Base-by-base conservation (phyloP, 2,888 invertebrate genomes). In the Microctonus brassicae region DNA sequence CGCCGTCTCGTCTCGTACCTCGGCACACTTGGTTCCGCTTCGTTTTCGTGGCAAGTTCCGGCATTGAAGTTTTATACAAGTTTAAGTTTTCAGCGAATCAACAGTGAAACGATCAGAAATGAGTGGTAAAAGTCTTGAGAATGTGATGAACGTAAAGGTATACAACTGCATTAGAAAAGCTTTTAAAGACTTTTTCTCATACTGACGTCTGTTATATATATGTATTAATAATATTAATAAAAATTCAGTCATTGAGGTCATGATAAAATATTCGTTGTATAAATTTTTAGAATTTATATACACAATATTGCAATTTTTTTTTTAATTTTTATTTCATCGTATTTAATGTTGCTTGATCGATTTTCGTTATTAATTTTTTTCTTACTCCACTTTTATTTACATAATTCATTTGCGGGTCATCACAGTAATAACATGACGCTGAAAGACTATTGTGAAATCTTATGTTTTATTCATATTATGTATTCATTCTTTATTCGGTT, bases 61-160 rank as follows among this genome's bases (percentile, higher is more conserved):
- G 80, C 80, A 77, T 80, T 78, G 77, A 84, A 84, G 81, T 84
- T 83, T 81, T 77, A 75, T 69, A 67, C 78, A 81, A 81, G 71
- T 73, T 74, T 75, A 77, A 81, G 82, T 83, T 82, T 74, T 76
- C 81, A 73, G 79, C 66, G 36, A 66, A 42, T 26, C 13, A 47
- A 47, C 47, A 47, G 47, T 47, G n/a, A n/a, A 47, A 47, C 47
- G 17, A 47, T 47, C 47, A 47, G 26, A 55, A n/a, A 61, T 13
- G 63, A n/a, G 13, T 29, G n/a, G 17, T 53, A 9, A 60, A 60
- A 61, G 61, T 26, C 34, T 47, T n/a, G 9, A 10, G 68, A 58
- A 36, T 24, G 29, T 55, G n/a, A 36, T 13, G 39, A 47, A 34
- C 13, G 3, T 22, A n/a, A 20, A 1, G n/a, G 11, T 33, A 13